Conservation (phyloP, 2,888 invertebrate species). For the Synanthedon formicaeformis region DNA sequence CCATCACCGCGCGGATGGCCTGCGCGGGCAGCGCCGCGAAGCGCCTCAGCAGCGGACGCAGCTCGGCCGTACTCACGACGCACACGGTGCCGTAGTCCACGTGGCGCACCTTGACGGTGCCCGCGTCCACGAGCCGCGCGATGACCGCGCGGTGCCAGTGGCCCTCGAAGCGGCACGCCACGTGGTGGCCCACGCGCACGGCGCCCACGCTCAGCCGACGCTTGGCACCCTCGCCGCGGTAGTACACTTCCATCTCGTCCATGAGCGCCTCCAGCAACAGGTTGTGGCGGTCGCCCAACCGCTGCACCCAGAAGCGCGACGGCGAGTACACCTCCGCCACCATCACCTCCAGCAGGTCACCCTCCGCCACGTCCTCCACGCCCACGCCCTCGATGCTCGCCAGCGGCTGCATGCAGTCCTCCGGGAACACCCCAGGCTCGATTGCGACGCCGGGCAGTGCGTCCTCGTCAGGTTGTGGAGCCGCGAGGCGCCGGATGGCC, state of each 20-base stretch:
- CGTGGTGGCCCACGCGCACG: constrained; percentile 56
- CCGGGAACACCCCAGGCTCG: constrained; percentile 53
- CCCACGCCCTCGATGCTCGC: constrained; percentile 32
- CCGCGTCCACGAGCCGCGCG: constrained; percentile 42
- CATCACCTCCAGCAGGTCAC: constrained; percentile 43
- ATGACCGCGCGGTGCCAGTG: constrained; percentile 69
- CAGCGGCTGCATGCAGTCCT: constrained; percentile 47
- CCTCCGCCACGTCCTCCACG: constrained; percentile 19
- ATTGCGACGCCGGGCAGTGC: constrained; percentile 33
- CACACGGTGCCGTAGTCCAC: constrained; percentile 72
- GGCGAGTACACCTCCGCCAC: constrained; percentile 70
- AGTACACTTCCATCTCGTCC: constrained; percentile 65
- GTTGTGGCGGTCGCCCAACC: constrained; percentile 34
- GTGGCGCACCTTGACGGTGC: constrained; percentile 64
- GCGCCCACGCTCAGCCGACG: constrained; percentile 41
- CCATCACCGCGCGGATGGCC: constrained; percentile 62
- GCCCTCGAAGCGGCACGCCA: constrained; percentile 44
- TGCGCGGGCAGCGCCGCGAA: constrained; percentile 60
- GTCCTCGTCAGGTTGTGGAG: constrained; percentile 29
- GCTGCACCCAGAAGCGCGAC: constrained; percentile 69
- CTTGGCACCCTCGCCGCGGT: constrained; percentile 21
- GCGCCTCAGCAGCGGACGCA: constrained; percentile 40
- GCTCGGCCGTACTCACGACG: constrained; percentile 19
- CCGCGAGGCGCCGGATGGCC: constrained; percentile 4
- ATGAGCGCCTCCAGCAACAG: constrained; percentile 53